These are phyloP conservation scores for Neodiprion lecontei DNA, from an alignment of 1,140 invertebrate genomes.

Conservation along the genomic window DNA sequence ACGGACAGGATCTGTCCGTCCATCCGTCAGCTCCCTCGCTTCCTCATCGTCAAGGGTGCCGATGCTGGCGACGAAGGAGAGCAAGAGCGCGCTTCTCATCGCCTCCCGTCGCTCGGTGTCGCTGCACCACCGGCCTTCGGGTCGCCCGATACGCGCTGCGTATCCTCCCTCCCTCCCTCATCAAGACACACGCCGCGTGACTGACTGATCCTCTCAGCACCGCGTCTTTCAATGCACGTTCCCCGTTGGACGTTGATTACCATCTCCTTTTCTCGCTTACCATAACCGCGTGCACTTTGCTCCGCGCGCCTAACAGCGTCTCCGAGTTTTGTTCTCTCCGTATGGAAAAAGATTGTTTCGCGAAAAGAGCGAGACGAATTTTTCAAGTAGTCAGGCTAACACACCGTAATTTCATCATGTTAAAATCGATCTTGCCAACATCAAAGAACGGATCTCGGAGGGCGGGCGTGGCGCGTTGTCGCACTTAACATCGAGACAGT, in stretches of 20 bases:
- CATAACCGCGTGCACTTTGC: conserved; percentile 37
- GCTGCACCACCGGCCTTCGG: not conserved
- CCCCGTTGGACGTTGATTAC: conserved; percentile 38
- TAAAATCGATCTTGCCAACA: too few species aligned
- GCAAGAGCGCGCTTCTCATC: conserved; percentile 2
- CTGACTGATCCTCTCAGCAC: conserved; percentile 57
- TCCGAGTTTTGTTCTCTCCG: not conserved
- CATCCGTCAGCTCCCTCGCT: conserved; percentile 8
- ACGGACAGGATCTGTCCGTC: conserved; percentile 32
- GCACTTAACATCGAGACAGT: too few species aligned
- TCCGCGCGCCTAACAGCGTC: not conserved
- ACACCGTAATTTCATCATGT: too few species aligned
- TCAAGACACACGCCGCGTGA: conserved; percentile 31
- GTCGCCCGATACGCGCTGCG: not conserved
- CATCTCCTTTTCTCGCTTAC: conserved; percentile 47
- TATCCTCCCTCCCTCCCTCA: not conserved
- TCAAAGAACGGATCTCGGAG: too few species aligned
- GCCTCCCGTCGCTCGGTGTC: conserved; percentile 8
- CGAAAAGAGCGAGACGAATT: too few species aligned
- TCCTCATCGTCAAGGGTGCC: not conserved
- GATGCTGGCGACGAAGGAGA: not conserved
- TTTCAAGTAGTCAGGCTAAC: too few species aligned
- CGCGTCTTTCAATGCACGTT: conserved; percentile 46
- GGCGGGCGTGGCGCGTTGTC: too few species aligned
- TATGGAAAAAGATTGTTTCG: too few species aligned